Conservation (phyloP, 2,797 vertebrate genomes). For the Furcifer pardalis region DNA sequence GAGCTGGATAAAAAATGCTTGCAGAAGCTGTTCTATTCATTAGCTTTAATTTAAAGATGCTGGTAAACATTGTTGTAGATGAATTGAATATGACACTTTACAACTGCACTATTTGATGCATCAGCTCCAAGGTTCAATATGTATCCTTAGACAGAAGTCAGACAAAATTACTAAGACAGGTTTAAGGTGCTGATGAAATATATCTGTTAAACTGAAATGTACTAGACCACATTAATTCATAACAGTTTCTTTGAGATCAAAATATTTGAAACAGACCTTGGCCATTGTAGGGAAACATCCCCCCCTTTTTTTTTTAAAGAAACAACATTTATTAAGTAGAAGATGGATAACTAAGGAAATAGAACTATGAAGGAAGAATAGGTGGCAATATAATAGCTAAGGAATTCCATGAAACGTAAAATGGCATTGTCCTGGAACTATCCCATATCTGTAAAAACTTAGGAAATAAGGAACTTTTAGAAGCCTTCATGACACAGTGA, state of each 20-base stretch:
- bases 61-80: not conserved
- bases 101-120: not conserved
- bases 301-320: slow-evolving; percentile 33
- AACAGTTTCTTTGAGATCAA: not conserved
- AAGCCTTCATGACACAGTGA: not conserved
- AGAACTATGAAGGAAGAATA: slow-evolving; percentile 33
- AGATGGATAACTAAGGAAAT: slow-evolving; percentile 34
- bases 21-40: not conserved
- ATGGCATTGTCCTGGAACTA: slow-evolving; percentile 27
- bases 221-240: not conserved
- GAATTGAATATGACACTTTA: not conserved
- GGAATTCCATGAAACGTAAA: not conserved
- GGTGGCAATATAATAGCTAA: slow-evolving; percentile 4
- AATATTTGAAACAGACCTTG: not conserved
- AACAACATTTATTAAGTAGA: slow-evolving; percentile 31
- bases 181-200: not conserved
- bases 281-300: not conserved
- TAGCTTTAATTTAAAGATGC: not conserved
- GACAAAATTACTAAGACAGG: not conserved
- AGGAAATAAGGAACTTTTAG: not conserved
- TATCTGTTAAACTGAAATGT: not conserved
- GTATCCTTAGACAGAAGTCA: not conserved
- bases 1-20: not conserved
- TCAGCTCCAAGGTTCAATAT: not conserved
- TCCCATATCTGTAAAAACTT: not conserved